These are phyloP conservation scores for Philonicus albiceps DNA, from an alignment of 2,888 invertebrate genomes.

Conservation along the genomic window DNA sequence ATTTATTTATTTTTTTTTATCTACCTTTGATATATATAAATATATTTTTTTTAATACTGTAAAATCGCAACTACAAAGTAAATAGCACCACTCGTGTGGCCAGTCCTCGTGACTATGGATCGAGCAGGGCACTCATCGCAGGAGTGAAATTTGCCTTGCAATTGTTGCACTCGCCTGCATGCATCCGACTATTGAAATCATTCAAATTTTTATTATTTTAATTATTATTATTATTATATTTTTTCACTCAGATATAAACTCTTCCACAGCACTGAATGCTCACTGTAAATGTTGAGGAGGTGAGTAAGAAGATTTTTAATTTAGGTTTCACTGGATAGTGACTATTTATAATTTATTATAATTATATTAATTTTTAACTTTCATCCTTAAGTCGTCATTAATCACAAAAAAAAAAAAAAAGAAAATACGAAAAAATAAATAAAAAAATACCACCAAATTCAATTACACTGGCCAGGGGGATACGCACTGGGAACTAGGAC, in stretches of 20 bases:
- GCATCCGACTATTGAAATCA: not conserved
- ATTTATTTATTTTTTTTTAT: not conserved
- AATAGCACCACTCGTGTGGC: constrained; percentile 2
- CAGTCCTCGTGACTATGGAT: not conserved
- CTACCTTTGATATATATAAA: not conserved
- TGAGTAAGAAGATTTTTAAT: not conserved
- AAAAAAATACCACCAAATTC: not conserved
- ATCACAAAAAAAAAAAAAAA: too few relatives aligned
- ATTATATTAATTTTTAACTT: not conserved
- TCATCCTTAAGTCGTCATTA: not conserved
- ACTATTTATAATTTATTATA: not conserved
- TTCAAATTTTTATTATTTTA: not conserved
- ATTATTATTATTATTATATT: not conserved
- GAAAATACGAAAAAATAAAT: too few relatives aligned
- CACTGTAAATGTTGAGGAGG: not conserved
- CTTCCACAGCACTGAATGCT: not conserved
- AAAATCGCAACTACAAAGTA: constrained; percentile 6
- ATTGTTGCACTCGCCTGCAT: constrained; percentile 12
- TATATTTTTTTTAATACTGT: not conserved
- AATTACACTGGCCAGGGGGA: not conserved
- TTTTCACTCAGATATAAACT: not conserved
- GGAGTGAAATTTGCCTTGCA: not conserved
- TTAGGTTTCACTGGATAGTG: not conserved
- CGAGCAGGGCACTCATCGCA: not conserved
- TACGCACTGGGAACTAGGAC: not conserved